Percentiles rank a stretch among this genome's conserved stretches.
phyloP scores from a whole-genome alignment of 2,888 invertebrate species.

The Aromia moschata region DNA sequence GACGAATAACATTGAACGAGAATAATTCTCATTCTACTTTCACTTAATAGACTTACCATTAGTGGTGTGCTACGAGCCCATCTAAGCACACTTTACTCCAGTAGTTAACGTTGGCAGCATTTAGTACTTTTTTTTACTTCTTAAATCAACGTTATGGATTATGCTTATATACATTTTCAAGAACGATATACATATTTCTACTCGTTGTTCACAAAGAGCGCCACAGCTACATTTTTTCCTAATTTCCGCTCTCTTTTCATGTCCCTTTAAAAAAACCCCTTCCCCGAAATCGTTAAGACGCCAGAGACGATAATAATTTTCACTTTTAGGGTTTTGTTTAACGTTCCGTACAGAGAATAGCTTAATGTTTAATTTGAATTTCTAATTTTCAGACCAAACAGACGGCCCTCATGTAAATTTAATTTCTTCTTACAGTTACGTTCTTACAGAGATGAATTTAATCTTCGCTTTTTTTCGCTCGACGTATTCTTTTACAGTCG shows the following conservation, averaged over 20 bases:
- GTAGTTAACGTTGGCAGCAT: too few species aligned
- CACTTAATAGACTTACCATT: too few species aligned
- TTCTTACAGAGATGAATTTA: conserved; percentile 15
- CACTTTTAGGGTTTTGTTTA: not conserved
- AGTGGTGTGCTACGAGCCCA: too few species aligned
- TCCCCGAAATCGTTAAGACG: not conserved
- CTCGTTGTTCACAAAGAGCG: too few species aligned
- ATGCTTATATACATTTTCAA: too few species aligned
- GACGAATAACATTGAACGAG: too few species aligned
- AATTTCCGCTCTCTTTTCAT: not conserved
- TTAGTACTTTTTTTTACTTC: too few species aligned
- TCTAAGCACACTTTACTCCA: too few species aligned
- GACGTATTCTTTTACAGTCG: conserved; percentile 25
- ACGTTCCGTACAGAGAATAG: not conserved
- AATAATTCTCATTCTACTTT: too few species aligned
- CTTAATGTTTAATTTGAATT: conserved; percentile 3
- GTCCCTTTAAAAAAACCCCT: not conserved
- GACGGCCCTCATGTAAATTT: not conserved
- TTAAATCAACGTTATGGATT: too few species aligned
- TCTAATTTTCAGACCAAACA: not conserved
- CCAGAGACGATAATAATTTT: not conserved
- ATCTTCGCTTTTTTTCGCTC: conserved; percentile 21
- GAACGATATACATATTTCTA: too few species aligned
- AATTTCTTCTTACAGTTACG: not conserved
- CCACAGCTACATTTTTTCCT: not conserved